phyloP scores from a whole-genome alignment of 2,888 invertebrate species.

The Rhimphoctona megacephalus region DNA sequence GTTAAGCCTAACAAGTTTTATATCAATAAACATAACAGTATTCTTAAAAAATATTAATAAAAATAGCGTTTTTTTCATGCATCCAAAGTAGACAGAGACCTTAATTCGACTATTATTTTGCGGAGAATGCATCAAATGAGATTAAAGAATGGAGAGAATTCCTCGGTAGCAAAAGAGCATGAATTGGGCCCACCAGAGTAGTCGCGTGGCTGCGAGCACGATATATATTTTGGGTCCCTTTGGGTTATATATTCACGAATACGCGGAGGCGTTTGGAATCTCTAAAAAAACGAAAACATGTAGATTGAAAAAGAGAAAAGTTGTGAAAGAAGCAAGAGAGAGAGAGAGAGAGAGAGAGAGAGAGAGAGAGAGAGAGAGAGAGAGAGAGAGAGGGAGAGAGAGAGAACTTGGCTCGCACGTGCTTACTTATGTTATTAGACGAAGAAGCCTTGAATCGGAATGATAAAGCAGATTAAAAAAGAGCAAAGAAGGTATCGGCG shows the following conservation, averaged over 20 bases:
- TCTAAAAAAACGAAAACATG: constrained; percentile 20
- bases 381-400: constrained; percentile 6
- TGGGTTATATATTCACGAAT: background rate
- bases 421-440: constrained; percentile 68
- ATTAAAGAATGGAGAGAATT: constrained; percentile 20
- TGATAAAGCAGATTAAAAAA: constrained; percentile 58
- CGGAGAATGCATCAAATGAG: background rate
- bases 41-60: no score
- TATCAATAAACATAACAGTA: no score
- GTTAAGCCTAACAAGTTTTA: no score
- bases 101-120: constrained; percentile 14
- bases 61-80: no score
- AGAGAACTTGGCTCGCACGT: constrained; percentile 37
- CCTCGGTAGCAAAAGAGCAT: constrained; percentile 12
- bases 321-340: background rate
- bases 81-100: no score
- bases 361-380: constrained; percentile 3
- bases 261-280: constrained; percentile 31
- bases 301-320: background rate
- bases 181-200: constrained; percentile 76
- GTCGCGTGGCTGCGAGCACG: constrained; percentile 77
- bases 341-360: constrained; percentile 9
- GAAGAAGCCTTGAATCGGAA: constrained; percentile 60
- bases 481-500: background rate
- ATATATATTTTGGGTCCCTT: constrained; percentile 44